phyloP scores from a whole-genome alignment of 2,888 invertebrate species.

The Nephrotoma appendiculata region DNA sequence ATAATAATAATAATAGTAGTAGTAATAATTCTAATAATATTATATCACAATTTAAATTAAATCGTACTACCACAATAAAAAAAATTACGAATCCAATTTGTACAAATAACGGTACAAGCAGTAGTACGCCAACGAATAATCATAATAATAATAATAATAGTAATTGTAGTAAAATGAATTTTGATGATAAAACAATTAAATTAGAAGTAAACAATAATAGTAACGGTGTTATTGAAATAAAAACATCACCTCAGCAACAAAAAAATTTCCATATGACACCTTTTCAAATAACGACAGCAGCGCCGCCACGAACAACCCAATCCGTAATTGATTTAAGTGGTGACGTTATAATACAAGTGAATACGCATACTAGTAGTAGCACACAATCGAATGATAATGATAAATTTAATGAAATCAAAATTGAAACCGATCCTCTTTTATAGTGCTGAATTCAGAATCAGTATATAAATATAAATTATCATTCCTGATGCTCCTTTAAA shows the following conservation, averaged over 20 bases:
- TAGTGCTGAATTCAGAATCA: not conserved
- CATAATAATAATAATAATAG: slow-evolving; percentile 12
- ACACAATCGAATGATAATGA: not conserved
- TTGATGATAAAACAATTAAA: not conserved
- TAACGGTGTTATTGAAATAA: not conserved
- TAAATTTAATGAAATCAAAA: not conserved
- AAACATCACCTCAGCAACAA: not conserved
- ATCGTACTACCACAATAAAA: not conserved
- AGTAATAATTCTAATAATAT: not conserved
- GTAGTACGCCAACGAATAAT: slow-evolving; percentile 66
- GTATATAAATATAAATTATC: not conserved
- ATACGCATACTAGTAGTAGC: not conserved
- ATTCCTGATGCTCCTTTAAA: not conserved
- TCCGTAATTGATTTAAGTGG: slow-evolving; percentile 6
- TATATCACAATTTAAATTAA: not conserved
- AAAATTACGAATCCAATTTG: not conserved
- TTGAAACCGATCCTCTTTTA: not conserved
- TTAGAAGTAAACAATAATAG: slow-evolving; percentile 2
- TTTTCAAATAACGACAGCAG: not conserved
- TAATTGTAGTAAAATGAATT: not conserved
- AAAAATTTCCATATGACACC: not conserved
- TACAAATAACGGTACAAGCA: slow-evolving; percentile 58
- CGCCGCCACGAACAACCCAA: not conserved
- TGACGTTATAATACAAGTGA: slow-evolving; percentile 5
- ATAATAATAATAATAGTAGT: not conserved